phyloP scores from a whole-genome alignment of 2,113 vertebrate species.

The Jaculus jaculus region DNA sequence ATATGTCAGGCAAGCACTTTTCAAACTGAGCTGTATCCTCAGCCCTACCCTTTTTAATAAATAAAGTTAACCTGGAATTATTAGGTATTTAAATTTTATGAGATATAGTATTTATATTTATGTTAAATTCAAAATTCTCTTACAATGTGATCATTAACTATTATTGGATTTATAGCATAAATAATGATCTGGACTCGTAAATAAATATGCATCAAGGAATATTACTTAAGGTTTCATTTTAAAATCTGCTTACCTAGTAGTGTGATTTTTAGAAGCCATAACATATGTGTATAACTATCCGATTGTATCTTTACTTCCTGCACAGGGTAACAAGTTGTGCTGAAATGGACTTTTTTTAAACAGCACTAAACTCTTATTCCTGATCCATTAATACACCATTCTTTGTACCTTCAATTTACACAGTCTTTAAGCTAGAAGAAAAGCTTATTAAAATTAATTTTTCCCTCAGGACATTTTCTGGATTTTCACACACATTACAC shows the following conservation, averaged over 20 bases:
- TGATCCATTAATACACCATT: conserved; percentile 58
- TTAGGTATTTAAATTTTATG: background rate
- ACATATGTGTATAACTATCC: background rate
- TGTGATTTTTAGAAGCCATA: background rate
- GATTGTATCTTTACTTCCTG: background rate
- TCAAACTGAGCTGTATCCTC: background rate
- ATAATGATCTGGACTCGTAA: background rate
- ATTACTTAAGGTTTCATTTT: background rate
- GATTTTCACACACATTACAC: conserved; percentile 74
- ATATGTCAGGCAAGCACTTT: background rate
- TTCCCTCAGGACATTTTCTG: conserved; percentile 78
- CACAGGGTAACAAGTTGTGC: conserved; percentile 32
- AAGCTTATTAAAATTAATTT: conserved; percentile 84
- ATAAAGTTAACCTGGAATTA: background rate
- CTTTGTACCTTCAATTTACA: conserved; percentile 69
- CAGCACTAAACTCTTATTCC: conserved; percentile 43
- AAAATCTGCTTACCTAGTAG: background rate
- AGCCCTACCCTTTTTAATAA: background rate
- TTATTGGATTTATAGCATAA: background rate
- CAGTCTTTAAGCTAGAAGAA: conserved; percentile 64
- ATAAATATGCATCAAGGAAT: background rate
- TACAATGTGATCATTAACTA: background rate
- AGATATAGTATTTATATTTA: conserved; percentile 11
- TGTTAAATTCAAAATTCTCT: background rate
- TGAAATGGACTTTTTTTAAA: conserved; percentile 55